phyloP scores from a whole-genome alignment of 2,113 vertebrate species.

The Prietella phreatophila region DNA sequence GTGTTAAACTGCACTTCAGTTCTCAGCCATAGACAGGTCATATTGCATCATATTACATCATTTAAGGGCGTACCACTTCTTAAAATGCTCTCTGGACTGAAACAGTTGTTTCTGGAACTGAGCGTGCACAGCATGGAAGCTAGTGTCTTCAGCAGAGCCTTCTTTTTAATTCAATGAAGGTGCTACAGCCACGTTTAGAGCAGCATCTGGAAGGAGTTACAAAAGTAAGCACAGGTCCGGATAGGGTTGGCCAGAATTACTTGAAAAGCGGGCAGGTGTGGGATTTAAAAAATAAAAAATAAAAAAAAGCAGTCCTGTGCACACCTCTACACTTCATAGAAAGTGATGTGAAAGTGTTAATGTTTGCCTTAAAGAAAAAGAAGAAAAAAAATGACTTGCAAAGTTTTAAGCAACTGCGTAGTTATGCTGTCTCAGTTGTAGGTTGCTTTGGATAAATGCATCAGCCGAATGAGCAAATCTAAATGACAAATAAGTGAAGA shows the following conservation, averaged over 20 bases:
- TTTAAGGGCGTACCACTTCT: background rate
- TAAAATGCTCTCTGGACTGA: background rate
- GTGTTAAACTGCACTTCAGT: background rate
- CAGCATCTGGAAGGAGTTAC: background rate
- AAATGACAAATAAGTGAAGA: background rate
- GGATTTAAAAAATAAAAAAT: background rate
- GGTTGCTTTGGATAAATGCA: background rate
- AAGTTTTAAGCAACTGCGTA: background rate
- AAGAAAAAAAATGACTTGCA: background rate
- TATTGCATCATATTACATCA: background rate
- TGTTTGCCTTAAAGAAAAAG: no score
- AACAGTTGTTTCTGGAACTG: background rate
- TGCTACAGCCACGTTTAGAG: background rate
- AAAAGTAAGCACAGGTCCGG: background rate
- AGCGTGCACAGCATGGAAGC: background rate
- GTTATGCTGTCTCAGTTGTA: background rate
- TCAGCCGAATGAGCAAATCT: background rate
- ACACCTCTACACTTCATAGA: background rate
- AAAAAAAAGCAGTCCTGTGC: background rate
- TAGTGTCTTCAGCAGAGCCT: background rate
- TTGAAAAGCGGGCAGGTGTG: background rate
- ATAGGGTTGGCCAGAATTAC: no score
- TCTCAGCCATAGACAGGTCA: no score
- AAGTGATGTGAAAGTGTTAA: background rate
- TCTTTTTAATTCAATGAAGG: background rate